These are phyloP conservation scores for Heliconius eleuchia DNA, from an alignment of 1,140 invertebrate species.

Conservation along the genomic window DNA sequence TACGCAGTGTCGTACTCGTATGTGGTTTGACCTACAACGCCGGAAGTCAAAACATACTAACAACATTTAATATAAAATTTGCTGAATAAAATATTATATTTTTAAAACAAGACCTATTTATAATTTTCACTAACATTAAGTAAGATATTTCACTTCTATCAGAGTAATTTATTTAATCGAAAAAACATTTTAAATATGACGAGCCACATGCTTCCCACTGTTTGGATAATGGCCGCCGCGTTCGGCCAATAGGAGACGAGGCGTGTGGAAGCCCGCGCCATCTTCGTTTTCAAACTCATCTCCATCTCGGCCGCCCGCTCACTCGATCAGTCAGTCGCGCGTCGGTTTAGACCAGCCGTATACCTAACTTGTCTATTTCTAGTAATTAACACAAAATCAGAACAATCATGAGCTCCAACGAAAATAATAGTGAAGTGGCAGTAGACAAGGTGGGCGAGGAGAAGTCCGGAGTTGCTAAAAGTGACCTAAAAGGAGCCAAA, in stretches of 20 bases:
- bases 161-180: not conserved
- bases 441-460: slow-evolving; percentile 91
- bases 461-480: slow-evolving; percentile 87
- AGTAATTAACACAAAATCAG: slow-evolving; percentile 79
- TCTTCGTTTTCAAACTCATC: slow-evolving; percentile 91
- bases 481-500: slow-evolving; percentile 92
- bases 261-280: slow-evolving; percentile 88
- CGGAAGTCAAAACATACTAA: slow-evolving; percentile 18
- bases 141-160: not conserved
- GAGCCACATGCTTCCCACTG: slow-evolving; percentile 59
- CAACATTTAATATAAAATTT: not conserved
- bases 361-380: slow-evolving; percentile 76
- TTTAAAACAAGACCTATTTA: not conserved
- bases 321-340: slow-evolving; percentile 83
- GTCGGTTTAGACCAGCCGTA: slow-evolving; percentile 80
- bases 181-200: slow-evolving; percentile 1
- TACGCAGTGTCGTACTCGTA: slow-evolving; percentile 9
- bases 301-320: slow-evolving; percentile 66
- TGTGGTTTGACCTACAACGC: slow-evolving; percentile 7
- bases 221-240: slow-evolving; percentile 60
- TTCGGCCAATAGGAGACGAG: slow-evolving; percentile 82
- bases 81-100: not conserved
- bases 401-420: slow-evolving; percentile 91
- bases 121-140: not conserved
- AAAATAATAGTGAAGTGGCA: slow-evolving; percentile 90